Conservation (phyloP, 2,888 invertebrate species). For the Diarsia brunnea region DNA sequence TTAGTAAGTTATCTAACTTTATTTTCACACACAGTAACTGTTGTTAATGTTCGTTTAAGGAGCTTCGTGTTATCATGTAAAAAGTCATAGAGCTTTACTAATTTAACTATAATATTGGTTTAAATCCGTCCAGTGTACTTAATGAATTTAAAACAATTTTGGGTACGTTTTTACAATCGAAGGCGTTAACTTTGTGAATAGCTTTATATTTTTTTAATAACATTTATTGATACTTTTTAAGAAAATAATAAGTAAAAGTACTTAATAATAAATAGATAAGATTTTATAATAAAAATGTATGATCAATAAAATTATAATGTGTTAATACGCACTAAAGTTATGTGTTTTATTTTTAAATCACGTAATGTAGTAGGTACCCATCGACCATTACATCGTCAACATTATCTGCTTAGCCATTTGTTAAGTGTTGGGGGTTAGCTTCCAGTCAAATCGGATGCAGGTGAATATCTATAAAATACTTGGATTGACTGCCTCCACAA, state of each 20-base stretch:
- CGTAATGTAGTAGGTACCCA: not conserved
- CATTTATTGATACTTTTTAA: slow-evolving; percentile 71
- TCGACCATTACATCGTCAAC: not conserved
- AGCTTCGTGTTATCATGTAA: slow-evolving; percentile 83
- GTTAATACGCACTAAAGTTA: slow-evolving; percentile 84
- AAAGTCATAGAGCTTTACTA: slow-evolving; percentile 90
- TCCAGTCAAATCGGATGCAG: not conserved
- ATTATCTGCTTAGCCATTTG: not conserved
- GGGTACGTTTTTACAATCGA: slow-evolving; percentile 70
- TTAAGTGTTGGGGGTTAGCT: not conserved
- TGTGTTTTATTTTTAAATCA: slow-evolving; percentile 69
- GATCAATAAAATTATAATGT: slow-evolving; percentile 83
- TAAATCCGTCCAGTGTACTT: slow-evolving; percentile 80
- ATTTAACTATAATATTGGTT: slow-evolving; percentile 81
- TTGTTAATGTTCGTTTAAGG: slow-evolving; percentile 77
- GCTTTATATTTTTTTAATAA: slow-evolving; percentile 76
- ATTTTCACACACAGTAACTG: slow-evolving; percentile 78
- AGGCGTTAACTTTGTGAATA: slow-evolving; percentile 79
- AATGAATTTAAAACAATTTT: slow-evolving; percentile 72
- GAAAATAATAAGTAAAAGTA: slow-evolving; percentile 69
- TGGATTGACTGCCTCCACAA: too few species aligned
- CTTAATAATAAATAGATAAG: slow-evolving; percentile 74
- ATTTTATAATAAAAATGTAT: slow-evolving; percentile 81
- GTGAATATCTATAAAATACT: too few species aligned
- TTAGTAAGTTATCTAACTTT: slow-evolving; percentile 79